Evolutionary conservation across 2,113 vertebrate species (phyloP).

Genomic region (Hyperopisus bebe): DNA sequence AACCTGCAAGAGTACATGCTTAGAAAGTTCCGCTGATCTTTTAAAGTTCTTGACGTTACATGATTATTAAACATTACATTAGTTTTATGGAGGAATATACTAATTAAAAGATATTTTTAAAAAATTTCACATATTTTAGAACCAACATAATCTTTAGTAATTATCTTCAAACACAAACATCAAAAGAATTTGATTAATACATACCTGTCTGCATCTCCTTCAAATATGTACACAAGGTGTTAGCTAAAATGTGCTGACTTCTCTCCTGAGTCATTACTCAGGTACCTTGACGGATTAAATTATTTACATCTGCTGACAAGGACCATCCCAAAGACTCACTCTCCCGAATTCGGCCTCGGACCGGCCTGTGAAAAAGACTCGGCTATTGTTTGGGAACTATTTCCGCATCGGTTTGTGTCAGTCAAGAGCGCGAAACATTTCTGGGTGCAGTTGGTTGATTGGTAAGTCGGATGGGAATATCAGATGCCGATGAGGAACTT

Average conservation of each 20-base stretch:
- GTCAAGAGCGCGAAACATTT: no score
- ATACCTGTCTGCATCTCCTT: conserved; percentile 42
- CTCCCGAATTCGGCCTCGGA: conserved; percentile 24
- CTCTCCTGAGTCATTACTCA: conserved; percentile 54
- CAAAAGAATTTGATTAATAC: conserved; percentile 21
- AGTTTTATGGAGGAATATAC: neutral
- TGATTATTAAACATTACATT: neutral
- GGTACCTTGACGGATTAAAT: conserved; percentile 52
- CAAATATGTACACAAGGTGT: conserved; percentile 50
- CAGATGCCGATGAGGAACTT: neutral
- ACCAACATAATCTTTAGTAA: neutral
- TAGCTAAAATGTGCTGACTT: conserved; percentile 62
- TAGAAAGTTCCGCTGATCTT: neutral
- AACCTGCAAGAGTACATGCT: neutral
- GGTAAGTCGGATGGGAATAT: no score
- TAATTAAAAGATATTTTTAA: neutral
- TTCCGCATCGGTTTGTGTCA: neutral
- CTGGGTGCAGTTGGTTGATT: neutral
- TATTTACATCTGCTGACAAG: conserved; percentile 48
- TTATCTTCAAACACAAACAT: neutral
- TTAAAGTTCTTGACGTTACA: neutral
- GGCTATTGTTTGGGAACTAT: neutral
- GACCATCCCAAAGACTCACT: conserved; percentile 29
- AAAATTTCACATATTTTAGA: neutral
- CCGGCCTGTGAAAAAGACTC: neutral